Evolutionary conservation across 53 echinoderm and acorn worm species (phyloP).

Genomic region (Arbacia lixula): DNA sequence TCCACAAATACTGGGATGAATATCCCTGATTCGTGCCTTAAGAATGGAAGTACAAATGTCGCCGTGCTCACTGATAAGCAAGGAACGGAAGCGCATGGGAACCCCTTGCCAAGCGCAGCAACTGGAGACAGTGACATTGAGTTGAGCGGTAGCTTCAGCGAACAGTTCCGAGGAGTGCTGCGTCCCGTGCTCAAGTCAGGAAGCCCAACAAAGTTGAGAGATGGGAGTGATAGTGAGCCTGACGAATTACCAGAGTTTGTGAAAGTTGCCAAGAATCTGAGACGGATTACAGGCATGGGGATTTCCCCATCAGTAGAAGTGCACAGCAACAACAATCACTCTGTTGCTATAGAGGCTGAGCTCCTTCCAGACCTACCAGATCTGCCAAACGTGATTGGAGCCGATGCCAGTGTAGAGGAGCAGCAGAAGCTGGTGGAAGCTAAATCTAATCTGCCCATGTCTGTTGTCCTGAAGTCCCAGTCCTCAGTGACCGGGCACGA

Average conservation of each 20-base stretch:
- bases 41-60: constrained; percentile 55
- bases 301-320: background rate
- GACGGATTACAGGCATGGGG: constrained; percentile 54
- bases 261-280: constrained; percentile 72
- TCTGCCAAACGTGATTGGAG: constrained; percentile 25
- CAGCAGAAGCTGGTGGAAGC: constrained; percentile 44
- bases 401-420: constrained; percentile 26
- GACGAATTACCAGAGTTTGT: constrained; percentile 63
- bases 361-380: constrained; percentile 31
- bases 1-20: constrained; percentile 27
- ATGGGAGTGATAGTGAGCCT: constrained; percentile 34
- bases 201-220: constrained; percentile 43
- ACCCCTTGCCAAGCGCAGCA: background rate
- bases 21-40: constrained; percentile 40
- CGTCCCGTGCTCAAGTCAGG: constrained; percentile 56
- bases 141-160: constrained; percentile 41
- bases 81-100: constrained; percentile 15
- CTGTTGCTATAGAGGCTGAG: constrained; percentile 25
- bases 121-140: constrained; percentile 5
- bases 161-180: constrained; percentile 51
- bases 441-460: constrained; percentile 27
- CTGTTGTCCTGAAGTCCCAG: constrained; percentile 28
- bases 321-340: constrained; percentile 38
- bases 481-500: constrained; percentile 56
- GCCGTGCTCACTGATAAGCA: constrained; percentile 10